Evolutionary conservation across 2,888 invertebrate genomes (phyloP).

Genomic region (Himalopsyche anomala): DNA sequence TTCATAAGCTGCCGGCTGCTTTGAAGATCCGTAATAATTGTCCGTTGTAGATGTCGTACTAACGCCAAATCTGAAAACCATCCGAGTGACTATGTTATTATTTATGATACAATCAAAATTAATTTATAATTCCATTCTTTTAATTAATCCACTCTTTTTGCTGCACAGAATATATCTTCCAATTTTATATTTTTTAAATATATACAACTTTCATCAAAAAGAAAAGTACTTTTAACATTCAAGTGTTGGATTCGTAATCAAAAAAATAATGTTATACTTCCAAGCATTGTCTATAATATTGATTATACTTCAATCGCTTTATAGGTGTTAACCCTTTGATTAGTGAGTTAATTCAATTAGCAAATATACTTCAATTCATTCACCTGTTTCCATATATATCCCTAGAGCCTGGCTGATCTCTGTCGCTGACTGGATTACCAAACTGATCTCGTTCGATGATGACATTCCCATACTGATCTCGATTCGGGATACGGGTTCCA

Average conservation of each 20-base stretch:
- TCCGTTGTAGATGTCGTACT: conserved; percentile 65
- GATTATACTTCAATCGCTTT: no score
- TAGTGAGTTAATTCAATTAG: no score
- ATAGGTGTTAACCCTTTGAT: no score
- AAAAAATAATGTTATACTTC: no score
- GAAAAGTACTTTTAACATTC: no score
- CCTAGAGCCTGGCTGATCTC: conserved; percentile 68
- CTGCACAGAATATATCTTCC: no score
- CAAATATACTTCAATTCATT: background rate
- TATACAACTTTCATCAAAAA: no score
- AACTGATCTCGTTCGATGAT: conserved; percentile 53
- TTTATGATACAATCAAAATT: background rate
- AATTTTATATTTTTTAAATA: no score
- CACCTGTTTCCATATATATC: conserved; percentile 64
- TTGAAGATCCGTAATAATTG: conserved; percentile 46
- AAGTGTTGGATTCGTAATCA: no score
- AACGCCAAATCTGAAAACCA: conserved; percentile 67
- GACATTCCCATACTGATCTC: conserved; percentile 65
- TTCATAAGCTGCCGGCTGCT: conserved; percentile 71
- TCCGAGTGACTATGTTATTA: background rate
- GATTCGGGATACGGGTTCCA: conserved; percentile 62
- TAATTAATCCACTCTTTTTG: no score
- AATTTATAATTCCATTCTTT: no score
- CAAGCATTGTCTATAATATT: no score
- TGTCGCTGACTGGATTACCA: conserved; percentile 59